Evolutionary conservation across 2,797 vertebrate species (phyloP), one percentile per base, ranked within the genome.

Genomic region (Premnoplex brunnescens): DNA sequence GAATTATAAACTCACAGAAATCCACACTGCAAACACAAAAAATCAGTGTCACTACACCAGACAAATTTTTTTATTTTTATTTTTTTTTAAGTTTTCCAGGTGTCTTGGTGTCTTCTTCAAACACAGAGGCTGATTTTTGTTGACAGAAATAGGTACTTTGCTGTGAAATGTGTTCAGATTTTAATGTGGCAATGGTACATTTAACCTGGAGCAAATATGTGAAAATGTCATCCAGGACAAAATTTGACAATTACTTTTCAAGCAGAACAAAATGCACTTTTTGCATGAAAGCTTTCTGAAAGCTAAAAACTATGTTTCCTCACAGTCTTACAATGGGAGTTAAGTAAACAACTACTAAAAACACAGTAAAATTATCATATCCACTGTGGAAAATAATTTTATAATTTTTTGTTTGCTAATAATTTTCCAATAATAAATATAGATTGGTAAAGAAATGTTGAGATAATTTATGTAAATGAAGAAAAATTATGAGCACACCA

Each of bases 171-270:
- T 59, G 48, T 88, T 93, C 82, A 69, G 46, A 88, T 93, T 94
- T 91, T 85, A 89, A 77, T 69, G 66, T 69, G 55, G 59, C 59
- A 90, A 76, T 15, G 48, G 66, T 82, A 94, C 66, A 86, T 91
- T 91, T 94, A 93, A 88, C 88, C 89, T 88, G 69, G 34, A 95
- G 94, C 71, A 95, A 96, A 74, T 82, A 88, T 54, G 37, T 85
- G 89, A 90, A 96, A 97, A 97, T 97, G 91, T 94, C 91, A 93
- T 85, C 67, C 67, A 71, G 80, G 51, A 92, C 32, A 41, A 84
- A 91, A 89, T 64, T 92, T 74, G 46, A 85, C 87, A 88, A 93
- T 90, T 91, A 49, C 48, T 72, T 91, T 79, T 59, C 63, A 92
- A 88, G 91, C 71, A 94, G 93, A 94, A 90, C 37, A 82, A 92